Conservation (phyloP, 30 jellyfish, hydroid and myxozoan species). For the Rhopilema esculentum region DNA sequence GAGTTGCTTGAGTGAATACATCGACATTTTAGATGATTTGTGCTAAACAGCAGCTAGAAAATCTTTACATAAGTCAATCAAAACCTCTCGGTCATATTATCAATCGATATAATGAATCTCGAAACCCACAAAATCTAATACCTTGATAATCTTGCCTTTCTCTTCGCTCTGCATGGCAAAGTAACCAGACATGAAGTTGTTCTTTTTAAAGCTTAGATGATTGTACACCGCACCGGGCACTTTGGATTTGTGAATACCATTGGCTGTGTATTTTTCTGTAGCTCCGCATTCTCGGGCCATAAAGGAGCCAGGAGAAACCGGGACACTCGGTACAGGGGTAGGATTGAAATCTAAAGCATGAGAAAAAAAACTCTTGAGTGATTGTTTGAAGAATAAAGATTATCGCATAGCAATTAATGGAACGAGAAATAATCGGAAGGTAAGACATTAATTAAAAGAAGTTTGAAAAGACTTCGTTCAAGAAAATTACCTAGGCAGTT, state of each 20-base stretch:
- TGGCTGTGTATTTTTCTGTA: conserved; percentile 72
- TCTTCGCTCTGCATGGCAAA: conserved; percentile 87
- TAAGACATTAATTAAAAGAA: no score
- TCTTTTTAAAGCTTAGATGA: conserved; percentile 65
- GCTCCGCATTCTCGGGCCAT: conserved; percentile 96
- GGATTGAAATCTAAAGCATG: conserved; percentile 63
- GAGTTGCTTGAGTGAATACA: no score
- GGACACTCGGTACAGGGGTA: conserved; percentile 82
- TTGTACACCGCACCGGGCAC: conserved; percentile 82
- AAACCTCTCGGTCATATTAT: no score
- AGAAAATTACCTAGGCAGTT: conserved; percentile 73
- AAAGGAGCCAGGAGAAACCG: conserved; percentile 78
- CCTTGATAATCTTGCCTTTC: conserved; percentile 82
- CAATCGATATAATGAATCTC: no score
- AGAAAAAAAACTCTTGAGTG: neutral
- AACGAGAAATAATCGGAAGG: no score
- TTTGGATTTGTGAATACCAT: conserved; percentile 53
- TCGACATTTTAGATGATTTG: no score
- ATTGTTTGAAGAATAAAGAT: no score
- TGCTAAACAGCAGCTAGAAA: no score
- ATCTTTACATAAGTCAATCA: no score
- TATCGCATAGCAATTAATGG: no score
- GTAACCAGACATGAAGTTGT: conserved; percentile 87
- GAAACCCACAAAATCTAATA: no score
- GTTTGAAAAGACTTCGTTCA: neutral